phyloP scores from a whole-genome alignment of 2,888 invertebrate genomes.

The Megastigmus dorsalis region DNA sequence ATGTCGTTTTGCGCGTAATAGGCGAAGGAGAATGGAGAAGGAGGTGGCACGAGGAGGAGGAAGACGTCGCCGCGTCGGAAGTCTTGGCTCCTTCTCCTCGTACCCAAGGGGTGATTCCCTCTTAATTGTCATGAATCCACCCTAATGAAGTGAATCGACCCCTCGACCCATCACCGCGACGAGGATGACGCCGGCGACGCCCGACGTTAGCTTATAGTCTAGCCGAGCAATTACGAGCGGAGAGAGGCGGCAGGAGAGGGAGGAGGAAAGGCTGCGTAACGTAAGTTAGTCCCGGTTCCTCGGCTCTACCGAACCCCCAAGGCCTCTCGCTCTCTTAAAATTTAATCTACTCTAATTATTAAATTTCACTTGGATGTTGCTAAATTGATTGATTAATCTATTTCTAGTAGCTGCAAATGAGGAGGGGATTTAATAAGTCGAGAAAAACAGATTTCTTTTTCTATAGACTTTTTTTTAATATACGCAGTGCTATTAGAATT shows the following conservation, averaged over 20 bases:
- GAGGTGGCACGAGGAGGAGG: background rate
- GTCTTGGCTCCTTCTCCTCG: slow-evolving; percentile 16
- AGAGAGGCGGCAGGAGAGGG: slow-evolving; percentile 16
- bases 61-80: slow-evolving; percentile 1
- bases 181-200: slow-evolving; percentile 1
- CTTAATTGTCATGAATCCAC: slow-evolving; percentile 57
- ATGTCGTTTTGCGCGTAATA: slow-evolving; percentile 33
- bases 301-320: slow-evolving; percentile 3
- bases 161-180: slow-evolving; percentile 49
- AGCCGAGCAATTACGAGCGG: slow-evolving; percentile 45
- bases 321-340: slow-evolving; percentile 18
- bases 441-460: too few relatives aligned
- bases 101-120: slow-evolving; percentile 56
- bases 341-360: slow-evolving; percentile 47
- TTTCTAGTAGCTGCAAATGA: background rate
- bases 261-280: slow-evolving; percentile 16
- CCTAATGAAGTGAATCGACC: slow-evolving; percentile 59
- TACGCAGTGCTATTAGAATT: too few relatives aligned
- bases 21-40: background rate
- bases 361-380: slow-evolving; percentile 17
- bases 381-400: slow-evolving; percentile 38
- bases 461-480: too few relatives aligned
- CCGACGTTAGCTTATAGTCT: slow-evolving; percentile 40
- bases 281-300: slow-evolving; percentile 11
- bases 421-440: background rate